phyloP scores from a whole-genome alignment of 2,113 vertebrate genomes.

The Nothocercus julius region DNA sequence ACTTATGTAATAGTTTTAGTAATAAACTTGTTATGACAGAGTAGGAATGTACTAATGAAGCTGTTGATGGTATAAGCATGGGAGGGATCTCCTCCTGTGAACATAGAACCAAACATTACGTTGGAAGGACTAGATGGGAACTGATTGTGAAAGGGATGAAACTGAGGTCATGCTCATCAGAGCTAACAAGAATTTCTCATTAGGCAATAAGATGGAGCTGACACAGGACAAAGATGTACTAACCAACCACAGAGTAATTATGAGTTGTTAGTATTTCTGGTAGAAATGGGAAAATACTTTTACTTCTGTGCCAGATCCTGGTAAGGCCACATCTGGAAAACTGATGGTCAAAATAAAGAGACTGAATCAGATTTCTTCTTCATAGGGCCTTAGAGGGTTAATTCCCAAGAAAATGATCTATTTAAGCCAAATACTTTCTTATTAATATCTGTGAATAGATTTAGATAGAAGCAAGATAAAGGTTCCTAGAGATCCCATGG shows the following conservation, averaged over 20 bases:
- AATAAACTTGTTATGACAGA: conserved; percentile 31
- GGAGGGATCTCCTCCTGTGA: neutral
- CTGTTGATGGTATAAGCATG: neutral
- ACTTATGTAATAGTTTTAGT: conserved; percentile 11
- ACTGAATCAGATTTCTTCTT: neutral
- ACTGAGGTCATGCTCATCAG: neutral
- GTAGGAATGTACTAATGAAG: neutral
- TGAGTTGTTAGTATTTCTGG: neutral
- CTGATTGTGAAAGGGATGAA: conserved; percentile 17
- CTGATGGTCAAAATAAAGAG: neutral
- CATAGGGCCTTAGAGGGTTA: neutral
- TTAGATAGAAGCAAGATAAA: neutral
- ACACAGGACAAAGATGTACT: neutral
- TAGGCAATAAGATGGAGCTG: neutral
- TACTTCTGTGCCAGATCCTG: neutral
- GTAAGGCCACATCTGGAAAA: neutral
- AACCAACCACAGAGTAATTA: neutral
- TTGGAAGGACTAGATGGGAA: conserved; percentile 30
- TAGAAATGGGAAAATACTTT: neutral
- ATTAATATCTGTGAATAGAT: neutral
- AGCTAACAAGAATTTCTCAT: conserved; percentile 24
- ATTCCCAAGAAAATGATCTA: neutral
- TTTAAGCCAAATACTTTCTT: neutral
- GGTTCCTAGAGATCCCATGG: neutral
- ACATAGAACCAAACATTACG: neutral